phyloP scores from a whole-genome alignment of 2,113 vertebrate genomes.

The Passer domesticus region DNA sequence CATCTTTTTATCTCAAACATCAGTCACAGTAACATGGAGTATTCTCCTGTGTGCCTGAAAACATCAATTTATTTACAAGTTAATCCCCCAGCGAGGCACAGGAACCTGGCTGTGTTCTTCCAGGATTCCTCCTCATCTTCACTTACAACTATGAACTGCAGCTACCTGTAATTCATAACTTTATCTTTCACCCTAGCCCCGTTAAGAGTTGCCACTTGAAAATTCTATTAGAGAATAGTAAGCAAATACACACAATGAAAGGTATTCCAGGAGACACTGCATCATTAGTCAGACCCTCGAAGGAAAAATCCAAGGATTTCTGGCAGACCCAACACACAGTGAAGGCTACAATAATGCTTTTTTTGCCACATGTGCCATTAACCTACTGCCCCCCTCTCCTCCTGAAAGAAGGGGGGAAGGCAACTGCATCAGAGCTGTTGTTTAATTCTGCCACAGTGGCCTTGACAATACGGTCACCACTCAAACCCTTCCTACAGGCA shows the following conservation, averaged over 20 bases:
- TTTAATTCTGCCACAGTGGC: conserved; percentile 16
- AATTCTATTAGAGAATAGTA: background rate
- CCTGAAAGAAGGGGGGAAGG: background rate
- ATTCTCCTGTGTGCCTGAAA: background rate
- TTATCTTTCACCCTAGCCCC: background rate
- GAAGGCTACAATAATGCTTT: background rate
- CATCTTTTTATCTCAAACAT: background rate
- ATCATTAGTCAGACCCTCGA: background rate
- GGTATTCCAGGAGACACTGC: background rate
- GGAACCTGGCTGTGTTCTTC: background rate
- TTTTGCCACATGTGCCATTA: background rate
- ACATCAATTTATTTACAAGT: background rate
- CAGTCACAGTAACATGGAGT: background rate
- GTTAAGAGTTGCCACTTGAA: background rate
- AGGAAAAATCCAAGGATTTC: background rate
- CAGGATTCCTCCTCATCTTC: background rate
- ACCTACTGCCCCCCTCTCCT: background rate
- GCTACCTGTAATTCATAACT: background rate
- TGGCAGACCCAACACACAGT: background rate
- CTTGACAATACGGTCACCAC: background rate
- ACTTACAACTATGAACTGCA: background rate
- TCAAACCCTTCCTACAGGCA: background rate
- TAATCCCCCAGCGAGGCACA: background rate
- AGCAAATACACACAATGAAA: background rate
- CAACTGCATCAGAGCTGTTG: background rate